phyloP scores from a whole-genome alignment of 2,797 vertebrate genomes.

The Myripristis jacobus region DNA sequence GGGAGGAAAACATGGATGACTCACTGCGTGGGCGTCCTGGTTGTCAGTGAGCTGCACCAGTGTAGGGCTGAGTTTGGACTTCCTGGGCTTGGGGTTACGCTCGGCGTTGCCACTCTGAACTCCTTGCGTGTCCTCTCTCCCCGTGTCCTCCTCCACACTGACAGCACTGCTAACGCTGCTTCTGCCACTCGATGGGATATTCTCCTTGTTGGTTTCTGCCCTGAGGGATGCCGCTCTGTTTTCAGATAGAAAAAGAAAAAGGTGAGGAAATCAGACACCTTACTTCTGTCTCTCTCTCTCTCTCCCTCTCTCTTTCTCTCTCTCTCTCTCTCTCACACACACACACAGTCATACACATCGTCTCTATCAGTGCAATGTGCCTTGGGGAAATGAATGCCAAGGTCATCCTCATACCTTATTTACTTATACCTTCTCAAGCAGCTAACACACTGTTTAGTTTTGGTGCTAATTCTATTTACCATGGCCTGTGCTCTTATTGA shows the following conservation, averaged over 20 bases:
- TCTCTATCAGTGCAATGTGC: constrained; percentile 41
- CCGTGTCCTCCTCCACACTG: constrained; percentile 74
- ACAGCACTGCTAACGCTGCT: constrained; percentile 42
- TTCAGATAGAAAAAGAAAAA: constrained; percentile 38
- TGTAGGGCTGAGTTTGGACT: constrained; percentile 86
- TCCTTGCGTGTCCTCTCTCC: constrained; percentile 76
- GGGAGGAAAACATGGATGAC: constrained; percentile 59
- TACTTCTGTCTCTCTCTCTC: constrained; percentile 38
- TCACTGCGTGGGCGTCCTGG: constrained; percentile 87
- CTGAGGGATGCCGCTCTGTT: constrained; percentile 70
- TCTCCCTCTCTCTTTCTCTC: constrained; percentile 19
- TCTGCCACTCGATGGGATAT: constrained; percentile 85
- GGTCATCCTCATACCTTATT: constrained; percentile 41
- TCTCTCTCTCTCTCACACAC: background rate
- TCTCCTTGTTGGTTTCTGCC: constrained; percentile 91
- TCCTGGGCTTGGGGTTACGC: constrained; percentile 85
- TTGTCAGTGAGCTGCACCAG: constrained; percentile 85
- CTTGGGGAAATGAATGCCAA: constrained; percentile 39
- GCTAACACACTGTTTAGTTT: constrained; percentile 63
- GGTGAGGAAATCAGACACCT: constrained; percentile 41
- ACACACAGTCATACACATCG: background rate
- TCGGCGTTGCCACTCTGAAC: constrained; percentile 70
- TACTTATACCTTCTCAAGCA: constrained; percentile 60
- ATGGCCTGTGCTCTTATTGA: constrained; percentile 57
- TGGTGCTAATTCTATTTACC: constrained; percentile 72